phyloP scores from a whole-genome alignment of 2,113 vertebrate species.

The Penelope pileata region DNA sequence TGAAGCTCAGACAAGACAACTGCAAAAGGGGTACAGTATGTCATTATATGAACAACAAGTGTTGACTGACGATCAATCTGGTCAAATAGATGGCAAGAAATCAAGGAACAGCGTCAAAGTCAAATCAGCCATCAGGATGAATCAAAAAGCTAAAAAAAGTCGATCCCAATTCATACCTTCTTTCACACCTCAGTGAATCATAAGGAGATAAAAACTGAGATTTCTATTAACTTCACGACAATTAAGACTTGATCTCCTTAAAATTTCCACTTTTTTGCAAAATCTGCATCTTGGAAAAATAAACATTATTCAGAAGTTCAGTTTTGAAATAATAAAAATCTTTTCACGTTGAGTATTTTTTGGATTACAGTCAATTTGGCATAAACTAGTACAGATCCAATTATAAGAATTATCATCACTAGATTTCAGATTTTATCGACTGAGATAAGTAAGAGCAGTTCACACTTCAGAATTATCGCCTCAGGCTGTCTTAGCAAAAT shows the following conservation, averaged over 20 bases:
- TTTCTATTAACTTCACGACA: not conserved
- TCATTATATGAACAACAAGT: not conserved
- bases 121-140: not conserved
- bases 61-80: not conserved
- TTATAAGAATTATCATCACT: constrained; percentile 25
- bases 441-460: not conserved
- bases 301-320: not conserved
- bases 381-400: not conserved
- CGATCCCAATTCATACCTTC: not conserved
- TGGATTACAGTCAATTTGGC: constrained; percentile 2
- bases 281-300: not conserved
- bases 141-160: not conserved
- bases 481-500: constrained; percentile 9
- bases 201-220: not conserved
- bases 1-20: not conserved
- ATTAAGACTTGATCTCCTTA: not conserved
- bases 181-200: not conserved
- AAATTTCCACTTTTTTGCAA: not conserved
- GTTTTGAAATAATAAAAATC: not conserved
- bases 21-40: not conserved
- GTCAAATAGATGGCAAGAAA: not conserved
- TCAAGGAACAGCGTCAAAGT: not conserved
- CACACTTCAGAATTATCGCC: constrained; percentile 14
- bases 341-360: not conserved
- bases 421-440: constrained; percentile 19